Conservation (phyloP, 1,140 invertebrate genomes). For the Drosophila prosaltans region DNA sequence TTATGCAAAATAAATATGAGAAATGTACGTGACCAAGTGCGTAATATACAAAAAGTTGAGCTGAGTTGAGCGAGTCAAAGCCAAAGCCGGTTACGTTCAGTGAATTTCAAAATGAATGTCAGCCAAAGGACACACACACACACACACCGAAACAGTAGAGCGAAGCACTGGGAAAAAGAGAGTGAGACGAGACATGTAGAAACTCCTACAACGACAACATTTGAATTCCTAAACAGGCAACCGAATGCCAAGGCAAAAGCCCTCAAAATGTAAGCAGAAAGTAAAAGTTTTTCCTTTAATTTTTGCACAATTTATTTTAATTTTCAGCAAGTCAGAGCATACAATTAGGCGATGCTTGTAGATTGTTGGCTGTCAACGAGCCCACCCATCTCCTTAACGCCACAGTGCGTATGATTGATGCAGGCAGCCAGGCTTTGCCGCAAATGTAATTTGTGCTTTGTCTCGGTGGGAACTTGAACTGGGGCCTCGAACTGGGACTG, state of each 20-base stretch:
- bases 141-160: constrained; percentile 1
- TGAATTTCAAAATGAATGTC: constrained; percentile 76
- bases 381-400: constrained; percentile 43
- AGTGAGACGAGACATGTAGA: constrained; percentile 43
- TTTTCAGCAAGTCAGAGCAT: constrained; percentile 63
- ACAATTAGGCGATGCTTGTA: constrained; percentile 72
- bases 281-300: constrained; percentile 77
- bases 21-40: constrained; percentile 76
- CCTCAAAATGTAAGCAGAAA: constrained; percentile 30
- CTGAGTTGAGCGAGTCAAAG: no score
- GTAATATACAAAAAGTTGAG: constrained; percentile 80
- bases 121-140: constrained; percentile 66
- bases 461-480: constrained; percentile 51
- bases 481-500: neutral
- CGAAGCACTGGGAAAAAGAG: neutral
- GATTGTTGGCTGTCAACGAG: constrained; percentile 42
- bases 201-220: constrained; percentile 46
- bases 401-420: constrained; percentile 79
- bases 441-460: constrained; percentile 73
- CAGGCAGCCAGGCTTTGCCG: constrained; percentile 52
- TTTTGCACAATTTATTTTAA: constrained; percentile 80
- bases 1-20: constrained; percentile 79
- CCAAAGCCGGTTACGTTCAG: constrained; percentile 56
- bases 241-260: constrained; percentile 21
- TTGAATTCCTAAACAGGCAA: constrained; percentile 72